Evolutionary conservation across 23 tunicate species (phyloP).

Genomic region (Halocynthia aurantium): DNA sequence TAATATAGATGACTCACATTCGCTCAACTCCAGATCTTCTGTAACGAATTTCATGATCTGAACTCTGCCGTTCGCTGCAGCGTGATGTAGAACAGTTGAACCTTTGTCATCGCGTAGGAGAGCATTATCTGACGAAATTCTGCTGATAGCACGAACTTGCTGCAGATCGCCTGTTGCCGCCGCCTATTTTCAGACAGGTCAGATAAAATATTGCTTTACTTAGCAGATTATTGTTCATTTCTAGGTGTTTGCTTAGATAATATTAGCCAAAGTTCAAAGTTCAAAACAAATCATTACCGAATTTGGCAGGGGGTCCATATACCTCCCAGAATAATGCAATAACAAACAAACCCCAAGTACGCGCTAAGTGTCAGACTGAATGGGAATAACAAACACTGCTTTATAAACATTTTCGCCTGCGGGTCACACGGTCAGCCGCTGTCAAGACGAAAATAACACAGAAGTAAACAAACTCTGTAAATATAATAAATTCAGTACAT

Average conservation of each 20-base stretch:
- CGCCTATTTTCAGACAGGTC: neutral
- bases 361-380: too few species aligned
- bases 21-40: constrained; percentile 21
- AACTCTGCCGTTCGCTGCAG: constrained; percentile 33
- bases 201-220: too few species aligned
- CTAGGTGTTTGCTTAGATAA: neutral
- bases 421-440: too few species aligned
- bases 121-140: neutral
- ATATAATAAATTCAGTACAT: too few species aligned
- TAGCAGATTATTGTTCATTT: neutral
- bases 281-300: too few species aligned
- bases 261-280: neutral
- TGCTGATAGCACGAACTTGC: neutral
- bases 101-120: constrained; percentile 39
- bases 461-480: too few species aligned
- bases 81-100: constrained; percentile 59
- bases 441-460: too few species aligned
- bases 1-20: constrained; percentile 16
- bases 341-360: too few species aligned
- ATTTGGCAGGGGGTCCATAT: too few species aligned
- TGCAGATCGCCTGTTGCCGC: neutral
- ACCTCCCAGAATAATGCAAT: too few species aligned
- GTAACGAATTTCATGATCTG: constrained; percentile 28
- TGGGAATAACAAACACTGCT: too few species aligned
- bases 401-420: too few species aligned